Evolutionary conservation across 2,888 invertebrate species (phyloP).

Genomic region (Gymnosoma rotundatum): DNA sequence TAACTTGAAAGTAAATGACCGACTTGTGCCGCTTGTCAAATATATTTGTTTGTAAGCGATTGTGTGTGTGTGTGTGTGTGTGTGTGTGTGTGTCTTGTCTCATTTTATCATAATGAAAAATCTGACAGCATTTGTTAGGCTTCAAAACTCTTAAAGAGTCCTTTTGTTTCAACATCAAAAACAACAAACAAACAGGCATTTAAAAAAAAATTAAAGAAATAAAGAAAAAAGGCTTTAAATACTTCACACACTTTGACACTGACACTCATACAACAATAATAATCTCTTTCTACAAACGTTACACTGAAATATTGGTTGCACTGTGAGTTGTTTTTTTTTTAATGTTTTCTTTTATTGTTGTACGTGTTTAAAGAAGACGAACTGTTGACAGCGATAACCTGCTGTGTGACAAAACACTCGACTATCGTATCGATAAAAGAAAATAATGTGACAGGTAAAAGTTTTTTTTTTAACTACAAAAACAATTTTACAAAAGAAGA

Average conservation of each 20-base stretch:
- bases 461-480: slow-evolving; percentile 56
- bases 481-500: slow-evolving; percentile 8
- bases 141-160: slow-evolving; percentile 60
- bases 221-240: slow-evolving; percentile 76
- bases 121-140: slow-evolving; percentile 67
- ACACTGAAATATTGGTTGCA: slow-evolving; percentile 27
- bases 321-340: neutral
- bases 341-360: slow-evolving; percentile 22
- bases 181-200: neutral
- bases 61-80: neutral
- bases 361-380: slow-evolving; percentile 65
- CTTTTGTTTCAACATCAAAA: slow-evolving; percentile 55
- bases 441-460: slow-evolving; percentile 71
- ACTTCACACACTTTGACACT: slow-evolving; percentile 76
- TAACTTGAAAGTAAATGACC: slow-evolving; percentile 65
- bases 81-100: slow-evolving; percentile 73
- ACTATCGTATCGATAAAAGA: slow-evolving; percentile 66
- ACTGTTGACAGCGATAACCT: slow-evolving; percentile 70
- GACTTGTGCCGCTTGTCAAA: slow-evolving; percentile 69
- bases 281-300: slow-evolving; percentile 29
- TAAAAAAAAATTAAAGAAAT: neutral
- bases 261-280: slow-evolving; percentile 49
- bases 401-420: slow-evolving; percentile 71
- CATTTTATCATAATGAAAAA: slow-evolving; percentile 73
- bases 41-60: slow-evolving; percentile 25